Evolutionary conservation across 1,140 invertebrate genomes (phyloP), one percentile per base, ranked within the genome.

Genomic region (Teleogryllus occipitalis): DNA sequence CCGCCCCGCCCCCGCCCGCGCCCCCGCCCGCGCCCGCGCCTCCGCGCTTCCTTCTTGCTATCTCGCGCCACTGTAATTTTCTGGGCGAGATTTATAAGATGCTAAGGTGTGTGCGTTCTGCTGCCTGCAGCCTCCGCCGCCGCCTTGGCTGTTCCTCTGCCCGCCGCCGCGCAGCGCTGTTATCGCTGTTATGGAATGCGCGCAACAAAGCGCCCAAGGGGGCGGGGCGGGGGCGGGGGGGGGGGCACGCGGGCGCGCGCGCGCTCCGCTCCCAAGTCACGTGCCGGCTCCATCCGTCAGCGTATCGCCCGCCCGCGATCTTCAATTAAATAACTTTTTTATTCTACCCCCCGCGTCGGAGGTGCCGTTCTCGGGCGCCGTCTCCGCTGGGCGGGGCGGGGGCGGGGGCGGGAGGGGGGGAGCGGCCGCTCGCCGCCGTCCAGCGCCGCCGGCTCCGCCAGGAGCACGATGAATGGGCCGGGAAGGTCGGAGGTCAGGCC

Each of bases 1-100:
- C 46, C 73, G 15, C 73, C 49, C 76, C 75, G 75, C n/a, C n/a
- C 39, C n/a, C 75, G 27, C 48, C 76, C 27, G 22, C 47, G 22
- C 78, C 78, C 7, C 47, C 18, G n/a, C 72, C n/a, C 49, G 22
- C 54, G 27, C 2, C 49, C 46, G 27, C 72, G 12, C 4, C n/a
- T 15, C 74, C 72, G 15, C 47, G 39, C 74, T 47, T 80, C 21
- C 77, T 80, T 78, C 54, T 78, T 80, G 10, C 80, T 78, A 78
- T 80, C 80, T 78, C 82, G 83, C 84, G 85, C 87, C 85, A 84
- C 84, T 87, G 86, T 87, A 88, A 87, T 88, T 88, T 88, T 87
- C 85, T 84, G 76, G 78, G 76, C 18, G 75, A 87, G 86, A 88
- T 87, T 87, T 88, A 88, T 87, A 85, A 84, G 86, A 86, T 85